These are phyloP conservation scores for Branchipolynoe longqiensis DNA, from an alignment of 2,888 invertebrate genomes.

Conservation along the genomic window DNA sequence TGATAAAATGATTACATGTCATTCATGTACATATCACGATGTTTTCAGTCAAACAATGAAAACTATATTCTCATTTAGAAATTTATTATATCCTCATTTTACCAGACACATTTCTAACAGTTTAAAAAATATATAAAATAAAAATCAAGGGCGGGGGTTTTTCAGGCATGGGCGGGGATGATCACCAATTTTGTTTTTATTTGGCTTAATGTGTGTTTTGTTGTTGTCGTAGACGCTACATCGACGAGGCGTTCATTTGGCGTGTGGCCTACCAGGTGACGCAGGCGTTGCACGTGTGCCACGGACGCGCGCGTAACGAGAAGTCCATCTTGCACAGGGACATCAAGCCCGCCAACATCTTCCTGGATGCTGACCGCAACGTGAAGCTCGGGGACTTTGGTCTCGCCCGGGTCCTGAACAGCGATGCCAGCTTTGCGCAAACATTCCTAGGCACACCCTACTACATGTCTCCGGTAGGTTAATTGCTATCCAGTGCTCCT, in stretches of 20 bases:
- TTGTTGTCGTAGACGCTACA: constrained; percentile 81
- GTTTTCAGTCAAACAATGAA: too few species aligned
- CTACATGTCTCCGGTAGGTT: constrained; percentile 89
- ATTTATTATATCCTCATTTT: too few species aligned
- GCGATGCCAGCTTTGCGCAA: constrained; percentile 81
- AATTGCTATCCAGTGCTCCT: too few species aligned
- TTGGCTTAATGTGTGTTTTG: too few species aligned
- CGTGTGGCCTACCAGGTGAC: constrained; percentile 84
- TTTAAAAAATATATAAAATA: too few species aligned
- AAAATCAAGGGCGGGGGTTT: too few species aligned
- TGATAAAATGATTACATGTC: too few species aligned
- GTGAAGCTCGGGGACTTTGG: constrained; percentile 84
- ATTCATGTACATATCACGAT: too few species aligned
- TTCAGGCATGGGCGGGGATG: too few species aligned
- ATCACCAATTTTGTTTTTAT: too few species aligned
- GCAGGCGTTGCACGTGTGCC: constrained; percentile 84
- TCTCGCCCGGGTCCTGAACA: constrained; percentile 81
- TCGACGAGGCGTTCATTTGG: constrained; percentile 86
- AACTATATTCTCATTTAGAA: too few species aligned
- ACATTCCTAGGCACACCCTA: constrained; percentile 87
- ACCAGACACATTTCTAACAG: too few species aligned
- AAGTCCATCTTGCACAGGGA: constrained; percentile 84
- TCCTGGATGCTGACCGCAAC: constrained; percentile 83
- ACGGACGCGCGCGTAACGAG: constrained; percentile 80
- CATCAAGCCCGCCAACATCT: constrained; percentile 84